phyloP scores from a whole-genome alignment of 2,797 vertebrate species.

The Acanthornis magna region DNA sequence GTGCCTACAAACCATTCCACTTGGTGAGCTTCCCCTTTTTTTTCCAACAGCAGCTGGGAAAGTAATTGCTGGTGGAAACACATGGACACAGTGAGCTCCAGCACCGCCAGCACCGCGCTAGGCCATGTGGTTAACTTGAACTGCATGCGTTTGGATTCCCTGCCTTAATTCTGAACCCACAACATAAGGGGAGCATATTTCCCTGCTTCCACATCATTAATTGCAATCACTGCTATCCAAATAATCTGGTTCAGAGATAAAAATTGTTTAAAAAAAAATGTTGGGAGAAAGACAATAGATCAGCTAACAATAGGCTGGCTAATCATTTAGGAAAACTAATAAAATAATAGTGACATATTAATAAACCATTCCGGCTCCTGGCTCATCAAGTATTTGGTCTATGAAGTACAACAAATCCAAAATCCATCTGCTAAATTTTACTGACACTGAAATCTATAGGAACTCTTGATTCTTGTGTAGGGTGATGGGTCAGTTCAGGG shows the following conservation, averaged over 20 bases:
- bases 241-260: conserved; percentile 64
- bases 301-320: conserved; percentile 42
- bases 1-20: neutral
- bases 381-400: conserved; percentile 43
- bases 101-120: neutral
- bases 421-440: conserved; percentile 33
- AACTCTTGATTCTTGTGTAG: conserved; percentile 35
- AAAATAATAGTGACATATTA: conserved; percentile 44
- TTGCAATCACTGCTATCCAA: conserved; percentile 59
- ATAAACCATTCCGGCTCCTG: conserved; percentile 51
- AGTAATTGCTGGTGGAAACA: conserved; percentile 49
- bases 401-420: neutral
- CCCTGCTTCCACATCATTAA: conserved; percentile 54
- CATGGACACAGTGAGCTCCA: neutral
- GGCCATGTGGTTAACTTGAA: conserved; percentile 57
- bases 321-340: conserved; percentile 55
- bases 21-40: neutral
- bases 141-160: conserved; percentile 44
- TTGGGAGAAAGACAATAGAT: conserved; percentile 25
- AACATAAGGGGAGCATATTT: conserved; percentile 57
- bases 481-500: conserved; percentile 59
- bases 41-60: conserved; percentile 33
- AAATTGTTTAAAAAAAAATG: neutral
- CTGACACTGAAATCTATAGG: neutral
- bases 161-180: conserved; percentile 46